These are phyloP conservation scores for Stenichneumon culpator DNA, from an alignment of 2,888 invertebrate genomes.

Conservation along the genomic window DNA sequence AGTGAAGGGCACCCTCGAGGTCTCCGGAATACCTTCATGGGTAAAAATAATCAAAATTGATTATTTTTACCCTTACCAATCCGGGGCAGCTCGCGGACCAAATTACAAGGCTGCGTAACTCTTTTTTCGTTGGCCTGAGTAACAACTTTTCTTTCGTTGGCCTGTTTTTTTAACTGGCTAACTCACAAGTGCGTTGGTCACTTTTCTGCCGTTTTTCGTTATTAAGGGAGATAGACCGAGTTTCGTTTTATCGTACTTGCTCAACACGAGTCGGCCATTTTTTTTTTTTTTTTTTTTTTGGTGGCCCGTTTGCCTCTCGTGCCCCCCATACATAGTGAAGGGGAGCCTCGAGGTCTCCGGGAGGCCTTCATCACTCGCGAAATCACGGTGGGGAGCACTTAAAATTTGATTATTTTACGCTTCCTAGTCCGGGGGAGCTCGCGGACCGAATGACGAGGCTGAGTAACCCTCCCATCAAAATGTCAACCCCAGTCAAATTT, in stretches of 20 bases:
- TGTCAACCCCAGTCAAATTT: constrained; percentile 7
- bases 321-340: neutral
- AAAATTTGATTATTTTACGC: constrained; percentile 52
- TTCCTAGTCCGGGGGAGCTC: constrained; percentile 30
- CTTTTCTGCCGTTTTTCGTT: neutral
- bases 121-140: too few relatives aligned
- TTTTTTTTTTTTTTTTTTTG: neutral
- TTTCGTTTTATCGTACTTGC: neutral
- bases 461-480: constrained; percentile 21
- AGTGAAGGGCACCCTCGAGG: constrained; percentile 26
- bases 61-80: constrained; percentile 14
- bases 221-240: neutral
- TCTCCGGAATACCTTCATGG: constrained; percentile 2
- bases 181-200: too few relatives aligned
- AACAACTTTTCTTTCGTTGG: too few relatives aligned
- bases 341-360: constrained; percentile 34
- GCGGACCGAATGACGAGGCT: neutral
- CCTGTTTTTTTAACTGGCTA: too few relatives aligned
- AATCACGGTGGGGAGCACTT: constrained; percentile 33
- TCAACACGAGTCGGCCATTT: neutral
- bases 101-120: neutral
- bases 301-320: neutral
- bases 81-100: neutral
- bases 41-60: constrained; percentile 50
- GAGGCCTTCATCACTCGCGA: constrained; percentile 18